A percentile compares a stretch with the other conserved stretches of the same genome.
phyloP scores from a whole-genome alignment of 2,888 invertebrate species.

The Harpagoxenus sublaevis region DNA sequence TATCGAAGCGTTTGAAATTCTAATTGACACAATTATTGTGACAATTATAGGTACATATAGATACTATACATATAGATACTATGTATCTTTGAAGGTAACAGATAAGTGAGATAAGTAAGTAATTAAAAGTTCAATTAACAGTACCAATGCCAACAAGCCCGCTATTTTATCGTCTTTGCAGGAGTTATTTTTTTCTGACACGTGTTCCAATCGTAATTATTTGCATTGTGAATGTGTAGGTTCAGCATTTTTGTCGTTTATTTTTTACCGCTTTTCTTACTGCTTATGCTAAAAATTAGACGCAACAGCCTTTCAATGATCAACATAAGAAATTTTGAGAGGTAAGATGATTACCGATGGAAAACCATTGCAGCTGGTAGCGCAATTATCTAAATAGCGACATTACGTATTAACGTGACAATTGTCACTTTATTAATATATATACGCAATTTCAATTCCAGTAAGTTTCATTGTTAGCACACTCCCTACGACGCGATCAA shows the following conservation, averaged over 20 bases:
- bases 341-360: conserved; percentile 72
- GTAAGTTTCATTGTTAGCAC: conserved; percentile 39
- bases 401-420: conserved; percentile 16
- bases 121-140: conserved; percentile 2
- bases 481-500: conserved; percentile 43
- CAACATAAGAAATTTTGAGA: conserved; percentile 40
- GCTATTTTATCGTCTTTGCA: conserved; percentile 60
- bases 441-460: conserved; percentile 16
- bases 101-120: neutral
- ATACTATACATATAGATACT: no score
- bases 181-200: conserved; percentile 40
- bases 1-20: conserved; percentile 6
- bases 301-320: conserved; percentile 1
- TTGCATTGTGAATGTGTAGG: conserved; percentile 56
- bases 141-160: conserved; percentile 62
- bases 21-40: neutral
- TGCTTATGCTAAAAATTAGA: neutral
- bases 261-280: neutral
- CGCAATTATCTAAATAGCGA: no score
- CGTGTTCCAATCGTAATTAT: conserved; percentile 2
- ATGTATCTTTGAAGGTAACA: neutral
- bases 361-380: conserved; percentile 69
- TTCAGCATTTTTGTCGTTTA: conserved; percentile 1
- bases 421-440: conserved; percentile 34
- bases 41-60: neutral